These are phyloP conservation scores for Naja naja DNA, from an alignment of 2,113 vertebrate species.

Conservation along the genomic window DNA sequence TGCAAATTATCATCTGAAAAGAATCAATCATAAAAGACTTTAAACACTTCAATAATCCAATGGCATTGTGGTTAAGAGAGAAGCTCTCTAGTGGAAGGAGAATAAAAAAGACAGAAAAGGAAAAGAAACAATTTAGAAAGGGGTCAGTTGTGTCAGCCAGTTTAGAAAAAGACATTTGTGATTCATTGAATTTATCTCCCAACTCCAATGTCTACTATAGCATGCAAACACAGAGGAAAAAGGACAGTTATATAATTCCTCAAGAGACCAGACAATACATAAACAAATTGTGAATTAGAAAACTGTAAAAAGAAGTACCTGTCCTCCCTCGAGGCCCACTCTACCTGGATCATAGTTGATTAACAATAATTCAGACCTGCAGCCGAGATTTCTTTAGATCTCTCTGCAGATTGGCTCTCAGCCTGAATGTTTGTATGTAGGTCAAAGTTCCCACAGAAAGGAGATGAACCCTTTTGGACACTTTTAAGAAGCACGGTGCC, in stretches of 20 bases:
- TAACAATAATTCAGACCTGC: not conserved
- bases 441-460: not conserved
- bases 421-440: not conserved
- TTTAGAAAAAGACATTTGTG: not conserved
- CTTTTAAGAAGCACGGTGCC: not conserved
- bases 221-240: not conserved
- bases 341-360: not conserved
- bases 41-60: not conserved
- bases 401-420: not conserved
- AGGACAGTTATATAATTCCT: not conserved
- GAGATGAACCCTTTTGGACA: not conserved
- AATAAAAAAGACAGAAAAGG: not conserved
- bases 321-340: not conserved
- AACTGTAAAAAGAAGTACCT: not conserved
- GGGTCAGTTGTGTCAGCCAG: not conserved
- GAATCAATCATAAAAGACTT: not conserved
- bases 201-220: not conserved
- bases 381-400: not conserved
- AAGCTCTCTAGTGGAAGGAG: not conserved
- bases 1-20: not conserved
- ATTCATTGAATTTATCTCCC: not conserved
- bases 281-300: not conserved
- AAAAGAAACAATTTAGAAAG: not conserved
- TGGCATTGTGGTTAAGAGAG: not conserved
- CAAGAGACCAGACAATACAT: not conserved